Conservation (phyloP, 2,113 vertebrate genomes). For the Sapajus apella region DNA sequence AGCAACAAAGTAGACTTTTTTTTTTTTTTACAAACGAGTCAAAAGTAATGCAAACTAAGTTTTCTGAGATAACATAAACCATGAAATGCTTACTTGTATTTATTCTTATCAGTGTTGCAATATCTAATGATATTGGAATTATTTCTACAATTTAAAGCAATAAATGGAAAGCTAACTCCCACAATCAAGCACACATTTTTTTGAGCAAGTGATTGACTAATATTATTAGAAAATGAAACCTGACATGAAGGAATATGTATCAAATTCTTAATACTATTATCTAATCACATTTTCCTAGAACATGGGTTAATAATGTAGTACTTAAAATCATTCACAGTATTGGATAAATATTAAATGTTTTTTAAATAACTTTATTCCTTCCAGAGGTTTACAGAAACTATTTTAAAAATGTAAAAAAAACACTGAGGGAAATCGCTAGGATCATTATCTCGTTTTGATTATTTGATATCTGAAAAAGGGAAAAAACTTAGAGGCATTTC, state of each 20-base stretch:
- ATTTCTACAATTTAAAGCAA: neutral
- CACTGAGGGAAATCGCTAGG: neutral
- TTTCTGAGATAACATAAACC: neutral
- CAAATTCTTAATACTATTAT: neutral
- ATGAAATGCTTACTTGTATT: neutral
- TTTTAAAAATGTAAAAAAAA: neutral
- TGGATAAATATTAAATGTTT: neutral
- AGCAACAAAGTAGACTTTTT: neutral
- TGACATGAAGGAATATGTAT: neutral
- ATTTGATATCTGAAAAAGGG: neutral
- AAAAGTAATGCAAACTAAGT: neutral
- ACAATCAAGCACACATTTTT: neutral
- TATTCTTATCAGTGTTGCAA: neutral
- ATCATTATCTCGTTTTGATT: neutral
- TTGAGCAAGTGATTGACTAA: neutral
- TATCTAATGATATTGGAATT: neutral
- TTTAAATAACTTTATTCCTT: neutral
- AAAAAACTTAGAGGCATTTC: neutral
- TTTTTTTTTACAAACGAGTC: conserved; percentile 25
- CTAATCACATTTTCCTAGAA: neutral
- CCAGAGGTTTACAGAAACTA: neutral
- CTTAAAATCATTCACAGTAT: neutral
- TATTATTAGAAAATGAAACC: conserved; percentile 22
- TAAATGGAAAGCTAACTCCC: neutral
- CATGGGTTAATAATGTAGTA: neutral